Evolutionary conservation across 1,140 invertebrate genomes (phyloP).

Genomic region (Drosophila varians): DNA sequence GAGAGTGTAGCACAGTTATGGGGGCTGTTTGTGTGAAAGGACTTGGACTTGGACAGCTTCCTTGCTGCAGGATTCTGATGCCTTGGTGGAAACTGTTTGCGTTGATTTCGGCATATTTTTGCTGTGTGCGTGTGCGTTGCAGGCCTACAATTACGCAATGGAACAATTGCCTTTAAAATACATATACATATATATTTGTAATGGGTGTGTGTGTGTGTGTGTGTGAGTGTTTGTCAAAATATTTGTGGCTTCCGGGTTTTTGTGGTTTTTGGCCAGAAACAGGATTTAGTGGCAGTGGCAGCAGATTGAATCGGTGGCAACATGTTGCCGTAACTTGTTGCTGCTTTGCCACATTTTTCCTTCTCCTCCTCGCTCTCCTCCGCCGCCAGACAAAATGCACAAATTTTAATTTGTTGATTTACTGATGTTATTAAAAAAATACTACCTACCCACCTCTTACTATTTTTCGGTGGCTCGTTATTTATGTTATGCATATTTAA

Average conservation of each 20-base stretch:
- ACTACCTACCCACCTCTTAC: background rate
- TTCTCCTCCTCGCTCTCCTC: background rate
- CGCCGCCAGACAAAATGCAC: constrained; percentile 38
- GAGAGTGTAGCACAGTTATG: constrained; percentile 24
- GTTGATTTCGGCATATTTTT: constrained; percentile 82
- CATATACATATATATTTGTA: background rate
- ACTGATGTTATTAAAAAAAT: constrained; percentile 48
- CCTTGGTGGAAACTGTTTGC: constrained; percentile 81
- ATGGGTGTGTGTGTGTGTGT: constrained; percentile 7
- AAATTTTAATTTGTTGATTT: constrained; percentile 81
- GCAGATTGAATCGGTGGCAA: constrained; percentile 42
- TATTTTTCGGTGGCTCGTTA: constrained; percentile 11
- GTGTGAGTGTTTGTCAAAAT: constrained; percentile 64
- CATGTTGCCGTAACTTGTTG: constrained; percentile 65
- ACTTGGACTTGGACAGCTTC: constrained; percentile 35
- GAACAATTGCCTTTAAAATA: constrained; percentile 20
- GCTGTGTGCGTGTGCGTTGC: constrained; percentile 59
- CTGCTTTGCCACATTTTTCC: constrained; percentile 19
- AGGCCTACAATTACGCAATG: constrained; percentile 65
- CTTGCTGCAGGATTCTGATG: constrained; percentile 60
- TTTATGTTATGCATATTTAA: constrained; percentile 73
- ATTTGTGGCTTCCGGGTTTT: constrained; percentile 81
- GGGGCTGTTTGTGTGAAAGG: constrained; percentile 10
- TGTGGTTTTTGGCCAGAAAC: constrained; percentile 58
- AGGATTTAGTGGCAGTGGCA: constrained; percentile 4